These are phyloP conservation scores for Hypselothyrea guttata DNA, from an alignment of 2,888 invertebrate species.

Conservation along the genomic window DNA sequence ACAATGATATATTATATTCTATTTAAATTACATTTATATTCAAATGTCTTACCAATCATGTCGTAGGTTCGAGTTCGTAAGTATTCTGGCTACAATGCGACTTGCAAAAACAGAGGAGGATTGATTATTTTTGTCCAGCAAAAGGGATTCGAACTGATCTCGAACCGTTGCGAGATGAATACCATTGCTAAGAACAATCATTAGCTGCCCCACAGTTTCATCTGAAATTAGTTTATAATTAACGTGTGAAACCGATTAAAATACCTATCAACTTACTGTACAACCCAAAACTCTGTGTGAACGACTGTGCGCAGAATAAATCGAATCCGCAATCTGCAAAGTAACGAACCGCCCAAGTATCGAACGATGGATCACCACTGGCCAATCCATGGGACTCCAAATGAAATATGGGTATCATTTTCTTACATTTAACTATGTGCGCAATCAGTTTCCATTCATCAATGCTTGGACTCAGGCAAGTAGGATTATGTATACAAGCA, in stretches of 20 bases:
- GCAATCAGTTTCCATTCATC: conserved; percentile 56
- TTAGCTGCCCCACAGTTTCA: conserved; percentile 40
- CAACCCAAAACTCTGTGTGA: conserved; percentile 49
- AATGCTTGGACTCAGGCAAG: conserved; percentile 33
- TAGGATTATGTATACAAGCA: conserved; percentile 50
- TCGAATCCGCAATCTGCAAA: conserved; percentile 45
- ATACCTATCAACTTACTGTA: conserved; percentile 37
- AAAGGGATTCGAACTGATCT: conserved; percentile 33
- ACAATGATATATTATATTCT: too few relatives aligned
- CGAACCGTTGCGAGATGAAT: conserved; percentile 24
- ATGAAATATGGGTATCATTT: conserved; percentile 49
- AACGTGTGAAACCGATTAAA: background rate
- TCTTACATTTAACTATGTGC: conserved; percentile 52
- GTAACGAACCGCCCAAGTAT: conserved; percentile 48
- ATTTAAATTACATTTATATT: background rate
- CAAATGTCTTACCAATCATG: conserved; percentile 36
- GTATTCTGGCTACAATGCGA: conserved; percentile 44
- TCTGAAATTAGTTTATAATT: conserved; percentile 20
- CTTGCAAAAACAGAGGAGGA: conserved; percentile 26
- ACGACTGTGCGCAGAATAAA: conserved; percentile 48
- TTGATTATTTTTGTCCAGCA: conserved; percentile 10
- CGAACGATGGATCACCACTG: conserved; percentile 28
- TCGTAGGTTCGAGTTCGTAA: conserved; percentile 16
- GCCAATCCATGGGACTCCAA: conserved; percentile 45
- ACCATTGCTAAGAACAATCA: conserved; percentile 37